Base-by-base conservation (phyloP, 1,140 invertebrate species). In the Papilio polyxenes region DNA sequence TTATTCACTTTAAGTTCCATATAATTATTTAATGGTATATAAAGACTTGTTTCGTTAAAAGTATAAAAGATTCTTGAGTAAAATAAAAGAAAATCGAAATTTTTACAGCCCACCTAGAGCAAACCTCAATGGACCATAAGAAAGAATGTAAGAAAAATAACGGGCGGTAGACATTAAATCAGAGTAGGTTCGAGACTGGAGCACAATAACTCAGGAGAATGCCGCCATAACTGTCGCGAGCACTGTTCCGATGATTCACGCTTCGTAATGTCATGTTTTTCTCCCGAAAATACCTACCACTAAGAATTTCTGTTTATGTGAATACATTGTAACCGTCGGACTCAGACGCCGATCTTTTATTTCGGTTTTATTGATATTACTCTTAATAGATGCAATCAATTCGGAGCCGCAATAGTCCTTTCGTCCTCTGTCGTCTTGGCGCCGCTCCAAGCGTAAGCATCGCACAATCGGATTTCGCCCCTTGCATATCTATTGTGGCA, bases 181-280 rank as follows among this genome's bases (percentile, higher is more conserved):
- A 91, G 87, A 88, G 88, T 89, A 89, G 89, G 89, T 91, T 91
- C 88, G 88, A 87, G 87, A 87, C 87, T 87, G 89, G 83, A 87
- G 89, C 89, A 90, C 87, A 91, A 91, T 92, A 91, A 90, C 88
- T 92, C 91, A 90, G 82, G 82, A 83, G 86, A 87, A 89, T 85
- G 86, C 85, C 82, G 85, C 91, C 89, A 91, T 92, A 91, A 92
- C 86, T 92, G 91, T 92, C 91, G 86, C 89, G 88, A 88, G 87
- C 90, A 92, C 89, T 90, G 88, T 90, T 87, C 87, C 76, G 83
- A 88, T 91, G 91, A 92, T 91, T 91, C 88, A 92, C 87, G 88
- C 87, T 86, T 85, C 78, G 82, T 89, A 86, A 89, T 89, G 87
- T 88, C 81, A 85, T 89, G 89, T 89, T 88, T 87, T 87, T 87